Base-by-base conservation (phyloP, 2,797 vertebrate species). In the Sarcoramphus papa region DNA sequence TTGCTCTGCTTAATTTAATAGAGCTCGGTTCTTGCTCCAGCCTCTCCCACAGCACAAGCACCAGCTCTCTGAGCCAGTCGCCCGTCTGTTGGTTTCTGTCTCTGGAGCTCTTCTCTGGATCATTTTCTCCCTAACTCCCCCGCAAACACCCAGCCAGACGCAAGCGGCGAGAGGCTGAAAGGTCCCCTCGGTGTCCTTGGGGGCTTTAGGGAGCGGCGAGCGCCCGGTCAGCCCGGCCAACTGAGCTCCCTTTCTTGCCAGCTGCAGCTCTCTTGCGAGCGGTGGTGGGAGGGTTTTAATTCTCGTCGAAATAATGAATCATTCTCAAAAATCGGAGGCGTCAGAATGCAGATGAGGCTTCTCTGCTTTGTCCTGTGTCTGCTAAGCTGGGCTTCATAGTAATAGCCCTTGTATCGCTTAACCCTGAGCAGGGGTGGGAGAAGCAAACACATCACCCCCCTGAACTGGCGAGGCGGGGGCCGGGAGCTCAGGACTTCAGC, bases 281-380 rank as follows among this genome's bases (percentile, higher is more conserved):
- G 1, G 54, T 2, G 0, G 85, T 81, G 94, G 95, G 93, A 95
- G 94, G 93, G 83, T 18, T 82, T 88, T 65, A 28, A 6, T 70
- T 91, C 85, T 91, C 12, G 4, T 75, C 2, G 13, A 70, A 94
- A 97, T 86, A 96, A 95, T 96, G 94, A 96, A 88, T 96, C 94
- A 88, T 97, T 95, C 94, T 96, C 67, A 45, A 2, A 92, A 63
- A 51, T 90, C 6, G 25, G 86, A 96, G 92, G 95, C 93, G 72
- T 94, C 84, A 86, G 95, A 96, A 94, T 19, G 59, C 92, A 95
- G 91, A 93, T 96, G 91, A 94, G 92, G 72, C 77, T 82, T 68
- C 77, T 43, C 69, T 15, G 92, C 90, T 95, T 97, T 96, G 96
- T 95, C 85, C 94, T 93, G 90, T 88, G 90, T 95, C 80, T 93